Evolutionary conservation across 2,797 vertebrate genomes (phyloP).

Genomic region (Clangula hyemalis): DNA sequence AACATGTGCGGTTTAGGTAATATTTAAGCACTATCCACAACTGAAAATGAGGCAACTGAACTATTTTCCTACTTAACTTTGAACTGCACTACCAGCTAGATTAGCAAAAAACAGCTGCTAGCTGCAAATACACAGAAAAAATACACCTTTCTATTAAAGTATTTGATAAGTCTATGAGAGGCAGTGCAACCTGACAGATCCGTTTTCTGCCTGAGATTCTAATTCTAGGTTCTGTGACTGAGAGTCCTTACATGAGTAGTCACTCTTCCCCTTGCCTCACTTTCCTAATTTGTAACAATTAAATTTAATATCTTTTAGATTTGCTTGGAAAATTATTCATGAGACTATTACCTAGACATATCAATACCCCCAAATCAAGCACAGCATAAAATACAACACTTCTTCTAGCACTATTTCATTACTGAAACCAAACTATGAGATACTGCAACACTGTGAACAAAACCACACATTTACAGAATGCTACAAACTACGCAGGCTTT

Average conservation of each 20-base stretch:
- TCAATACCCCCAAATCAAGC: not conserved
- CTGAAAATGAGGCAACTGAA: not conserved
- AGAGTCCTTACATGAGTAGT: not conserved
- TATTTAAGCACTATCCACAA: not conserved
- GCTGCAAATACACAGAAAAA: not conserved
- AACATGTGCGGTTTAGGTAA: fast-evolving
- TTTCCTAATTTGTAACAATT: not conserved
- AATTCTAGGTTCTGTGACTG: not conserved
- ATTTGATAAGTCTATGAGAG: not conserved
- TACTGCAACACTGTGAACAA: not conserved
- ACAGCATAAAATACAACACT: not conserved
- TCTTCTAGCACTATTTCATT: not conserved
- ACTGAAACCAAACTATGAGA: not conserved
- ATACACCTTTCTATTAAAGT: not conserved
- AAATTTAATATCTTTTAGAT: not conserved
- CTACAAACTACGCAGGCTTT: not conserved
- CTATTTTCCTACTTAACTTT: not conserved
- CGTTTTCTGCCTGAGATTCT: not conserved
- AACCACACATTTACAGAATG: not conserved
- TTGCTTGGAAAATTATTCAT: not conserved
- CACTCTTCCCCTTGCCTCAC: not conserved
- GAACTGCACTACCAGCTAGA: not conserved
- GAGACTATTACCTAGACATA: not conserved
- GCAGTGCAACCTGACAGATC: fast-evolving
- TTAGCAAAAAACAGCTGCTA: not conserved